These are phyloP conservation scores for Thymelicus lineola DNA, from an alignment of 2,888 invertebrate genomes.

Conservation along the genomic window DNA sequence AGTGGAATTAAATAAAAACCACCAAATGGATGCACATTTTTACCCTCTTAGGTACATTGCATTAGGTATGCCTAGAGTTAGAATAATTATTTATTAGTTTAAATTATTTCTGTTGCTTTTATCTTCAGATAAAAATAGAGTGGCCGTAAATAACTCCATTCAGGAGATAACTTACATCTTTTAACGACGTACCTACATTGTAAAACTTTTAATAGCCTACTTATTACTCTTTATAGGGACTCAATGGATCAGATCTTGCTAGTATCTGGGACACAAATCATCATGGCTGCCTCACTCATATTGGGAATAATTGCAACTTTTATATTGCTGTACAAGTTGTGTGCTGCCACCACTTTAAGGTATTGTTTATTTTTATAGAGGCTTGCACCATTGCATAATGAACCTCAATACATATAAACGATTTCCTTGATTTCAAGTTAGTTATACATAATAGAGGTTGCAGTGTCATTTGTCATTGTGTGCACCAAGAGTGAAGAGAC, in stretches of 20 bases:
- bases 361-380: constrained; percentile 43
- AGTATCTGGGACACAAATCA: constrained; percentile 75
- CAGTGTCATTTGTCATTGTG: too few relatives aligned
- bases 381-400: too few relatives aligned
- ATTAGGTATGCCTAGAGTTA: too few relatives aligned
- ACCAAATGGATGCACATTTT: too few relatives aligned
- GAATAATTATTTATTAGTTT: too few relatives aligned
- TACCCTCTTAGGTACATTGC: too few relatives aligned
- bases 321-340: constrained; percentile 73
- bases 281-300: constrained; percentile 76
- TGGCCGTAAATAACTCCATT: not conserved
- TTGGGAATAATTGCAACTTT: constrained; percentile 77
- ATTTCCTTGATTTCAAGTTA: too few relatives aligned
- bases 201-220: constrained; percentile 7
- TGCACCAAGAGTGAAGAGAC: too few relatives aligned
- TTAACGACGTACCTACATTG: not conserved
- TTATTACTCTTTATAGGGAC: constrained; percentile 60
- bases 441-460: too few relatives aligned
- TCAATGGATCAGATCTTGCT: constrained; percentile 72
- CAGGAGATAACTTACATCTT: not conserved
- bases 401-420: too few relatives aligned
- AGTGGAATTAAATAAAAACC: too few relatives aligned
- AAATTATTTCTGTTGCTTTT: too few relatives aligned
- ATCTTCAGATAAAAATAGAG: not conserved
- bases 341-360: constrained; percentile 68